Evolutionary conservation across 2,113 vertebrate genomes (phyloP), one percentile per base, ranked within the genome.

Genomic region (Globicephala melas): DNA sequence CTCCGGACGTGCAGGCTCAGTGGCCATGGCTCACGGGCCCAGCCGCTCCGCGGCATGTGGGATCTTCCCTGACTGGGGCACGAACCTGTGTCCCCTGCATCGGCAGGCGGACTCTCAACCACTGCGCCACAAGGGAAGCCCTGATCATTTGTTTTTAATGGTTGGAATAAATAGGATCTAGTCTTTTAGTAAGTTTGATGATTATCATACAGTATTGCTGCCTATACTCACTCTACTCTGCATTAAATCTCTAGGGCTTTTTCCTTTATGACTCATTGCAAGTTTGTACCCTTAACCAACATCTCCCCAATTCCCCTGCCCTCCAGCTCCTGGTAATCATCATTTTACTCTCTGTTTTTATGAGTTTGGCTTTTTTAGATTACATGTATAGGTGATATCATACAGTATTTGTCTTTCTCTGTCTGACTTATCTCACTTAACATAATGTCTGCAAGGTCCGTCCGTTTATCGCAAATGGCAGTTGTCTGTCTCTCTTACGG

Each of bases 261-360:
- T 71, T 41, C 3, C 13, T 58, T 21, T 20, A 50, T 50, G 44
- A 50, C 73, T 50, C 33, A 6, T 63, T 28, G 31, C 31, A 77
- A 65, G 15, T 77, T 77, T 77, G 17, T n/a, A 36, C 58, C 31
- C 55, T 50, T 89, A 77, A 65, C 21, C 23, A 65, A 3, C 3
- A 8, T 44, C 55, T 76, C 86, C 14, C 60, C 6, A 76, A 20
- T 77, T 76, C 21, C 31, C 87, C 31, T 1, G 8, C 41, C 71
- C 38, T 41, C 33, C 2, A 28, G 33, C 31, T 33, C 44, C 47
- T 20, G 71, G 41, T 50, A 77, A 63, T 47, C 33, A 36, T 33
- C 21, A 89, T 65, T 89, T 89, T 62, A 62, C 71, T 77, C 44
- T 33, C 70, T 74, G 55, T 76, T 68, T 85, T 68, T 77, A 50